These are phyloP conservation scores for Parnassius mnemosyne DNA, from an alignment of 2,888 invertebrate genomes.

Conservation along the genomic window DNA sequence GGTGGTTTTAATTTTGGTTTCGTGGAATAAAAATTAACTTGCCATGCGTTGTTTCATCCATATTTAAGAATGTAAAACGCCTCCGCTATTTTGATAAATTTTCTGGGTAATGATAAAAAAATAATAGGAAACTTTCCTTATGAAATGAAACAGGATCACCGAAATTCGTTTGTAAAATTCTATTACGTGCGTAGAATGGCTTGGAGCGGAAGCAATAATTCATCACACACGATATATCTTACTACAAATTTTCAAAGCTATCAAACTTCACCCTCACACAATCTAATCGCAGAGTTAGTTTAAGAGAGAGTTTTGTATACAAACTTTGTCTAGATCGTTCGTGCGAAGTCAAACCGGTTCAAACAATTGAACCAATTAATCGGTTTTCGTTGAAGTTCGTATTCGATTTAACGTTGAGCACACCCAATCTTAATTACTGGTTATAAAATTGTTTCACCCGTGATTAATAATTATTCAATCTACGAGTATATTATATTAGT, in stretches of 20 bases:
- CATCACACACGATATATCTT: slow-evolving; percentile 58
- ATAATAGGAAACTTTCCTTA: slow-evolving; percentile 11
- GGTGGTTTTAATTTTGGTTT: too few relatives aligned
- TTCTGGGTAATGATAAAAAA: too few relatives aligned
- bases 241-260: slow-evolving; percentile 64
- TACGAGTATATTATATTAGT: too few relatives aligned
- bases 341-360: slow-evolving; percentile 66
- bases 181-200: slow-evolving; percentile 51
- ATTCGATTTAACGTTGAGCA: slow-evolving; percentile 37
- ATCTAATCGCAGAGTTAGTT: slow-evolving; percentile 62
- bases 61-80: too few relatives aligned
- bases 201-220: slow-evolving; percentile 45
- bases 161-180: slow-evolving; percentile 47
- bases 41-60: too few relatives aligned
- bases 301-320: slow-evolving; percentile 67
- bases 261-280: slow-evolving; percentile 68
- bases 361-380: slow-evolving; percentile 72
- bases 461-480: too few relatives aligned
- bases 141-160: slow-evolving; percentile 27
- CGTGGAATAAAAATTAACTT: too few relatives aligned
- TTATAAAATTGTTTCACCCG: too few relatives aligned
- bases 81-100: too few relatives aligned
- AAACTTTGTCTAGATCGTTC: slow-evolving; percentile 71
- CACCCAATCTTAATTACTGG: too few relatives aligned
- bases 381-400: slow-evolving; percentile 48